Percentiles rank a stretch among this genome's conserved stretches.
Evolutionary conservation across 1,140 invertebrate genomes (phyloP).

Genomic region (Asbolus verrucosus): DNA sequence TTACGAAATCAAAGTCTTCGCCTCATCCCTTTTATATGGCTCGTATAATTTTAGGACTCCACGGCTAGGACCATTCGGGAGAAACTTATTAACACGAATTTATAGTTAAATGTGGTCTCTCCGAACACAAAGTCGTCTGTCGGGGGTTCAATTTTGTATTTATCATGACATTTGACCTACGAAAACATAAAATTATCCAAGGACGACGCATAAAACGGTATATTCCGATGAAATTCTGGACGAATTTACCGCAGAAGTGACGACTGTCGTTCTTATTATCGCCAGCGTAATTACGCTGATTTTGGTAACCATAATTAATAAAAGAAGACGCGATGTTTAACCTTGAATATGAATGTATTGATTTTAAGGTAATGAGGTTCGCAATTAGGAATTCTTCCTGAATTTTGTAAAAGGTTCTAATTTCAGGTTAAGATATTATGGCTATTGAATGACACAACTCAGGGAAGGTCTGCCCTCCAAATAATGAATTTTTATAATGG

Average conservation of each 20-base stretch:
- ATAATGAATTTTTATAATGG: too few species aligned
- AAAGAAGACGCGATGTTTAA: too few species aligned
- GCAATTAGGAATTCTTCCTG: too few species aligned
- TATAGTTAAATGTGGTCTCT: slow-evolving; percentile 32
- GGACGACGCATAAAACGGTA: slow-evolving; percentile 19
- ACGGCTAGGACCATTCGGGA: slow-evolving; percentile 21
- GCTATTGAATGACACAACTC: too few species aligned
- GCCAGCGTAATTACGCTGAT: neutral
- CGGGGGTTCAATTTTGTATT: slow-evolving; percentile 26
- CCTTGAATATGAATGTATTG: neutral
- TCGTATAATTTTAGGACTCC: slow-evolving; percentile 32
- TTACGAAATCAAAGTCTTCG: slow-evolving; percentile 21
- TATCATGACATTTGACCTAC: slow-evolving; percentile 34
- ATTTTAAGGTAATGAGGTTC: neutral
- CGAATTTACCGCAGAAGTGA: neutral
- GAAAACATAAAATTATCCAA: slow-evolving; percentile 35
- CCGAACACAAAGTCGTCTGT: slow-evolving; percentile 29
- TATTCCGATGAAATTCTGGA: neutral
- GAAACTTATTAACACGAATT: slow-evolving; percentile 38
- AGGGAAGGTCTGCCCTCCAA: too few species aligned
- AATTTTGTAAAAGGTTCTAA: too few species aligned
- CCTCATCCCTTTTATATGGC: slow-evolving; percentile 17
- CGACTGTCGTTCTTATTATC: slow-evolving; percentile 13
- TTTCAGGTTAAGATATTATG: too few species aligned
- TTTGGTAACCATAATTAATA: too few species aligned